Conservation (phyloP, 2,113 vertebrate species). For the Cavia porcellus region DNA sequence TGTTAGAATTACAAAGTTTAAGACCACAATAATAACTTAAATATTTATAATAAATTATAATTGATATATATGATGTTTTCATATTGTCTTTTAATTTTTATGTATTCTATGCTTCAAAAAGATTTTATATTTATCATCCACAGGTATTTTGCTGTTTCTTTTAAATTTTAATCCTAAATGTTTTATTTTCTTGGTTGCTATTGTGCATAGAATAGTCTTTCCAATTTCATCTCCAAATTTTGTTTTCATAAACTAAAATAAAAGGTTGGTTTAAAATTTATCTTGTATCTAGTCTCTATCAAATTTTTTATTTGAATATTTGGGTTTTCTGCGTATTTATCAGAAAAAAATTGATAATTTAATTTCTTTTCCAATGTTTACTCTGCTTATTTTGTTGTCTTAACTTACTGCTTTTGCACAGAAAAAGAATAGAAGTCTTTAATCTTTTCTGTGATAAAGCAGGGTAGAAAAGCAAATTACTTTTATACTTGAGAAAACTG, state of each 20-base stretch:
- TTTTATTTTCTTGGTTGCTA: conserved; percentile 3
- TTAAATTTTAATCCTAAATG: background rate
- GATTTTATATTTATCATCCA: background rate
- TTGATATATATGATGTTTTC: background rate
- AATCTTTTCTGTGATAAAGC: background rate
- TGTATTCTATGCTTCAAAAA: background rate
- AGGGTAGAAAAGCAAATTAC: background rate
- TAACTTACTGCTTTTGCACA: background rate
- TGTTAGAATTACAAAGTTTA: background rate
- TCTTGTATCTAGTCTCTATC: background rate
- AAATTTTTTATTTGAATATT: conserved; percentile 3
- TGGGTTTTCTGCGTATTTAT: conserved; percentile 26
- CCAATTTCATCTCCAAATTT: conserved; percentile 11
- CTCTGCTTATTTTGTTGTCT: conserved; percentile 36
- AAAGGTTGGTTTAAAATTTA: conserved; percentile 12
- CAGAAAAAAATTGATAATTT: background rate
- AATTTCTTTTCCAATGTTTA: background rate
- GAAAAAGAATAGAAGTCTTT: background rate
- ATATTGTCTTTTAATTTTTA: background rate
- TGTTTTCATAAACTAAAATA: conserved; percentile 1
- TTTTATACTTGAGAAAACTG: conserved; percentile 3
- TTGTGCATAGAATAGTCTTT: background rate
- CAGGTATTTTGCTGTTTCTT: background rate
- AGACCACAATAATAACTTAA: background rate
- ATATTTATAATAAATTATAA: background rate